These are phyloP conservation scores for Nibea coibor DNA, from an alignment of 2,113 vertebrate genomes.

Conservation along the genomic window DNA sequence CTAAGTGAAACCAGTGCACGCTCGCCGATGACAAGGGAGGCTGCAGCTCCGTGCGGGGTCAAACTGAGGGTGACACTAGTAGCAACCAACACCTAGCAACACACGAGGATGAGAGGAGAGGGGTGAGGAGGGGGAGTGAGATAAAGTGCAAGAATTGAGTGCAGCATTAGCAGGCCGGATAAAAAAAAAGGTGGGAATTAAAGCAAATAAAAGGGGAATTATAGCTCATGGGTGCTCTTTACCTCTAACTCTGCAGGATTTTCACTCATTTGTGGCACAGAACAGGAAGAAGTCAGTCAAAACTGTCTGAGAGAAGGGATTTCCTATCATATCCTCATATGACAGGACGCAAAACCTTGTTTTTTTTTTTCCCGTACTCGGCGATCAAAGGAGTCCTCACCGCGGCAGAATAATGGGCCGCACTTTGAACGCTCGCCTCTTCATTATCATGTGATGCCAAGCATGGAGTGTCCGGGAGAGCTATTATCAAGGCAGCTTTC, in stretches of 20 bases:
- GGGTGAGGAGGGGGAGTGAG: not conserved
- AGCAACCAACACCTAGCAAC: slow-evolving; percentile 55
- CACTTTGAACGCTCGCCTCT: slow-evolving; percentile 67
- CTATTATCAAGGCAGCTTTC: slow-evolving; percentile 52
- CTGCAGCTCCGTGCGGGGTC: slow-evolving; percentile 38
- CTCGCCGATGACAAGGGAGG: slow-evolving; percentile 28
- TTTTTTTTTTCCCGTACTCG: slow-evolving; percentile 41
- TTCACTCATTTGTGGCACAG: slow-evolving; percentile 9
- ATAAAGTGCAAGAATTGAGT: slow-evolving; percentile 5
- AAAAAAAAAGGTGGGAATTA: not conserved
- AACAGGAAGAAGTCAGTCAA: slow-evolving; percentile 18
- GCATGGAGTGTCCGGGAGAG: slow-evolving; percentile 58
- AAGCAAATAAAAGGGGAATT: slow-evolving; percentile 24
- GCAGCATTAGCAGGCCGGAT: not conserved
- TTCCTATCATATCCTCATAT: slow-evolving; percentile 10
- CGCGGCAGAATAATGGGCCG: slow-evolving; percentile 58
- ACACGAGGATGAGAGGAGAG: not conserved
- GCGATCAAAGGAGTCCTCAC: slow-evolving; percentile 61
- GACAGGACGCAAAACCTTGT: slow-evolving; percentile 26
- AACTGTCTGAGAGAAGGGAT: slow-evolving; percentile 21
- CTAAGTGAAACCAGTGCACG: slow-evolving; percentile 35
- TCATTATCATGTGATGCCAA: slow-evolving; percentile 67
- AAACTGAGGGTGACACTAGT: slow-evolving; percentile 26
- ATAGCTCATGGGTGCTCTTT: slow-evolving; percentile 1
- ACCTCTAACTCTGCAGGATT: slow-evolving; percentile 3